Percentiles rank a stretch among this genome's conserved stretches.
Evolutionary conservation across 1,140 invertebrate species (phyloP).

Genomic region (Drosophila tristis): DNA sequence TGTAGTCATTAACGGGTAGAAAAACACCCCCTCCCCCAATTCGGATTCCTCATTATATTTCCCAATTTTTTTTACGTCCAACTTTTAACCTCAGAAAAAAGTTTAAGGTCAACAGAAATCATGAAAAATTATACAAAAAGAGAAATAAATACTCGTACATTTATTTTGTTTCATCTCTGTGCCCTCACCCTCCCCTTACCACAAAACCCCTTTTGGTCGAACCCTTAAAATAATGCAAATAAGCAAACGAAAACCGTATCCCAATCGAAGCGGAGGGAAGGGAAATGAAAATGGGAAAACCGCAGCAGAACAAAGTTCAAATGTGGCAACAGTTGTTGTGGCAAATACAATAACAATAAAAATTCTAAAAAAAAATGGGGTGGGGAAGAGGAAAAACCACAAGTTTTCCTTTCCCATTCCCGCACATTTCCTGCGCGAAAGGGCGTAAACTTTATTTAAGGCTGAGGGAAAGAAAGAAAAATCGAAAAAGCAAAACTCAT

Average conservation of each 20-base stretch:
- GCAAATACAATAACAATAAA: slow-evolving; percentile 65
- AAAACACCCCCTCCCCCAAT: too few species aligned
- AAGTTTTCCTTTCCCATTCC: slow-evolving; percentile 8
- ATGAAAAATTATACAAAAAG: slow-evolving; percentile 25
- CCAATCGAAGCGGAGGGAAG: slow-evolving; percentile 35
- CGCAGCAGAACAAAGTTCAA: slow-evolving; percentile 62
- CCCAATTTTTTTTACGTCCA: neutral
- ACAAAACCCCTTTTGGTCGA: neutral
- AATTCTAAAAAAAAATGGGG: slow-evolving; percentile 28
- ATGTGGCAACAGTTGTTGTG: slow-evolving; percentile 62
- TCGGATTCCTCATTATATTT: slow-evolving; percentile 7
- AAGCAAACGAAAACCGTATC: slow-evolving; percentile 28
- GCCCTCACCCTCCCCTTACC: neutral
- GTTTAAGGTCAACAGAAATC: slow-evolving; percentile 40
- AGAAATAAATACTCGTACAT: slow-evolving; percentile 3
- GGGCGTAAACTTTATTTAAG: slow-evolving; percentile 36
- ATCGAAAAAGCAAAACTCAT: slow-evolving; percentile 68
- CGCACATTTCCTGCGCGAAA: slow-evolving; percentile 3
- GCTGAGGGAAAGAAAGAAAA: slow-evolving; percentile 19
- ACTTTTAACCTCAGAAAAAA: slow-evolving; percentile 8
- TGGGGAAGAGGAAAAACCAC: slow-evolving; percentile 33
- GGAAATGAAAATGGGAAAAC: slow-evolving; percentile 43
- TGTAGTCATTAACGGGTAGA: too few species aligned
- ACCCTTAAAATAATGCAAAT: slow-evolving; percentile 28
- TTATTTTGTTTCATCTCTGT: slow-evolving; percentile 1